Conservation (phyloP, 2,888 invertebrate genomes). For the Athetis lepigone region DNA sequence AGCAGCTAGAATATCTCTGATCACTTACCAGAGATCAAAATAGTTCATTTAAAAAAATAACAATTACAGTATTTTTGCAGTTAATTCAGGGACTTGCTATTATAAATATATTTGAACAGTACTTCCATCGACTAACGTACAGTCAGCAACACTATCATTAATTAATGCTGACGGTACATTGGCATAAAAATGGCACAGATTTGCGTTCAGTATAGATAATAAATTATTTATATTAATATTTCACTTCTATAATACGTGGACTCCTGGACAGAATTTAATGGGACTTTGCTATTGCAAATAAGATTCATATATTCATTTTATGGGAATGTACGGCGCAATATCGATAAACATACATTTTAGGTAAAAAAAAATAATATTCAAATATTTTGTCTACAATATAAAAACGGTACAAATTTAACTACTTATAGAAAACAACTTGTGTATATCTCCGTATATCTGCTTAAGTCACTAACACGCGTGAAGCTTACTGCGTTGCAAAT, state of each 20-base stretch:
- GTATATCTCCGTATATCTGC: conserved; percentile 60
- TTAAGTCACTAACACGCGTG: conserved; percentile 55
- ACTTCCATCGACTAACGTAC: conserved; percentile 44
- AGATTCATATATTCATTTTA: background rate
- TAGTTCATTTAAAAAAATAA: background rate
- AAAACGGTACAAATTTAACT: conserved; percentile 62
- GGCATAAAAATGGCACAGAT: conserved; percentile 57
- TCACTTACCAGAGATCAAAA: background rate
- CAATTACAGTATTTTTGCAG: too few species aligned
- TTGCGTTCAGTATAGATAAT: conserved; percentile 16
- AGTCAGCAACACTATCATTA: conserved; percentile 1
- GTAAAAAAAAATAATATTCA: conserved; percentile 15
- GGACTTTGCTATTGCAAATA: conserved; percentile 40
- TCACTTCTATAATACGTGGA: conserved; percentile 34
- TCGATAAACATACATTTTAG: too few species aligned
- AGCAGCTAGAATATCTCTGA: background rate
- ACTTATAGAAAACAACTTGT: conserved; percentile 60
- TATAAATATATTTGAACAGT: conserved; percentile 37
- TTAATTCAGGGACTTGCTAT: background rate
- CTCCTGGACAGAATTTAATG: conserved; percentile 59
- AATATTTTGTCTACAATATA: conserved; percentile 55
- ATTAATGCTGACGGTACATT: conserved; percentile 24
- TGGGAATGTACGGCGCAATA: conserved; percentile 9
- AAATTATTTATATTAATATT: conserved; percentile 25
- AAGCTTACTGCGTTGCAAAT: conserved; percentile 56